Percentiles rank a stretch among this genome's conserved stretches.
Conservation (phyloP, 2,888 invertebrate genomes). For the Euplexia lucipara region DNA sequence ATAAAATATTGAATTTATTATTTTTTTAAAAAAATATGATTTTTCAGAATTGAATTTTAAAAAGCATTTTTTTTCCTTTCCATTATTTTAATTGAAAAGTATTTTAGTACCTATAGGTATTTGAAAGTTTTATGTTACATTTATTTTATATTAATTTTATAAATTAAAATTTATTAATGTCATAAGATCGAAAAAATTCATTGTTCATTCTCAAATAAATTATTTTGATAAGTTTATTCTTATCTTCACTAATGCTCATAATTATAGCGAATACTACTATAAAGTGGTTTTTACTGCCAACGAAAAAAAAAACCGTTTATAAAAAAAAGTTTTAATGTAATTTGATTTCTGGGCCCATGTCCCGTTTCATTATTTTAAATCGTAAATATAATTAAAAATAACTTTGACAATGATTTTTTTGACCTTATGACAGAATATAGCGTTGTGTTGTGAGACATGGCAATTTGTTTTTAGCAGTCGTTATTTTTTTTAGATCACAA, state of each 20-base stretch:
- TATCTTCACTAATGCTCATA: too few species aligned
- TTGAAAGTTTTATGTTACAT: slow-evolving; percentile 36
- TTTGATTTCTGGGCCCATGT: too few species aligned
- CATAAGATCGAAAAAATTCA: slow-evolving; percentile 34
- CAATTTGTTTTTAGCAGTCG: slow-evolving; percentile 17
- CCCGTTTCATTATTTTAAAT: too few species aligned
- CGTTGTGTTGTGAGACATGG: slow-evolving; percentile 9
- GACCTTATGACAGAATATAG: slow-evolving; percentile 40
- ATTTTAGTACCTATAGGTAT: slow-evolving; percentile 14
- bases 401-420: slow-evolving; percentile 8
- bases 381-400: not conserved
- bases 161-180: slow-evolving; percentile 41
- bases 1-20: slow-evolving; percentile 20
- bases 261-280: too few species aligned
- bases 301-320: too few species aligned
- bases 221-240: too few species aligned
- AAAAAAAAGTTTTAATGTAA: too few species aligned
- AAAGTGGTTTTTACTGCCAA: too few species aligned
- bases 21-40: not conserved
- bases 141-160: slow-evolving; percentile 52
- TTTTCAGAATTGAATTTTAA: slow-evolving; percentile 25
- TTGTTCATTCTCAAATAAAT: not conserved
- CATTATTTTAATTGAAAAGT: slow-evolving; percentile 17
- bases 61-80: slow-evolving; percentile 2
- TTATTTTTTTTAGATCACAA: slow-evolving; percentile 26